phyloP scores from a whole-genome alignment of 2,888 invertebrate species.

The Villa cingulata region DNA sequence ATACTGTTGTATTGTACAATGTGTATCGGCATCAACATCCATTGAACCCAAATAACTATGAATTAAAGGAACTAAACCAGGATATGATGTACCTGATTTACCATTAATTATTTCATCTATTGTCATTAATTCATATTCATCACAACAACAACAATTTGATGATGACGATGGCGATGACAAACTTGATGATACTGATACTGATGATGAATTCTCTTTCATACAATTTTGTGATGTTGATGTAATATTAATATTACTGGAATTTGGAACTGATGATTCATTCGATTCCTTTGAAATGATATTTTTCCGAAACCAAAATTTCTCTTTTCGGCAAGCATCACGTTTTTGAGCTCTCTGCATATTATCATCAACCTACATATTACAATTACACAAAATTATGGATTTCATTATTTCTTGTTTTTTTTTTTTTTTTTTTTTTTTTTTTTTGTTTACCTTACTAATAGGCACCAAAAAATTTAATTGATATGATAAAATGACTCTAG shows the following conservation, averaged over 20 bases:
- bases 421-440: no score
- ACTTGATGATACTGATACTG: background rate
- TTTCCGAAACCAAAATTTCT: conserved; percentile 81
- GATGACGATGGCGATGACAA: no score
- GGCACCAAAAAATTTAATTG: conserved; percentile 93
- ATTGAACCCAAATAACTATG: conserved; percentile 87
- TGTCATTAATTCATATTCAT: conserved; percentile 66
- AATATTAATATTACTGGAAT: background rate
- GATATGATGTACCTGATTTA: conserved; percentile 52
- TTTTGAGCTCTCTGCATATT: conserved; percentile 95
- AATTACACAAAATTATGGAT: no score
- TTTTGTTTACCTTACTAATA: conserved; percentile 86
- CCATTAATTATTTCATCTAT: conserved; percentile 96
- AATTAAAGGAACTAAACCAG: conserved; percentile 87
- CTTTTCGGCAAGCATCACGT: conserved; percentile 66
- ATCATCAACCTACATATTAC: conserved; percentile 58
- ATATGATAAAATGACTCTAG: conserved; percentile 92
- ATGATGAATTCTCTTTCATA: background rate
- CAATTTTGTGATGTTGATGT: conserved; percentile 11
- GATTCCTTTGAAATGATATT: conserved; percentile 12
- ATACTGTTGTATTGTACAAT: conserved; percentile 94
- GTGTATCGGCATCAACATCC: conserved; percentile 97
- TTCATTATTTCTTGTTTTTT: no score
- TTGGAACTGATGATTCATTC: background rate
- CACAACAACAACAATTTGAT: conserved; percentile 22